These are phyloP conservation scores for Mycetomoellerius zeteki DNA, from an alignment of 1,140 invertebrate genomes.

Conservation along the genomic window DNA sequence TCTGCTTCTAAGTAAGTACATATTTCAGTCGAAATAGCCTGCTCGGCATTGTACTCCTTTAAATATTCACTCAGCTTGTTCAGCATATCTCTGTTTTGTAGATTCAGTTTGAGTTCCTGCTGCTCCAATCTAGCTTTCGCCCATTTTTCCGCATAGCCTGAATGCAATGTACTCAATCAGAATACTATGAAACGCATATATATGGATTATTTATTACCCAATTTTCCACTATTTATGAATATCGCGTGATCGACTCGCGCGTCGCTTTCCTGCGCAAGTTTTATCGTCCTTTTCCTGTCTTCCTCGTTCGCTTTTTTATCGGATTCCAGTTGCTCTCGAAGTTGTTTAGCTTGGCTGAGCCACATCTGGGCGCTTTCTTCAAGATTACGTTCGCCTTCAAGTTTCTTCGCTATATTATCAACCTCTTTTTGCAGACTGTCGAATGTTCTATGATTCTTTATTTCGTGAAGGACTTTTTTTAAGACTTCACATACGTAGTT, in stretches of 20 bases:
- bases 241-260: constrained; percentile 14
- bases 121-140: constrained; percentile 76
- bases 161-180: not conserved
- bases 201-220: constrained; percentile 52
- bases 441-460: constrained; percentile 68
- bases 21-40: constrained; percentile 73
- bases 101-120: constrained; percentile 64
- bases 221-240: constrained; percentile 65
- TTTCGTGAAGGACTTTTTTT: constrained; percentile 67
- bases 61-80: constrained; percentile 65
- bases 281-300: not conserved
- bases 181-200: not conserved
- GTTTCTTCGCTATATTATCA: constrained; percentile 68
- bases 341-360: constrained; percentile 63
- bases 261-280: constrained; percentile 48
- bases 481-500: constrained; percentile 76
- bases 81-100: constrained; percentile 66
- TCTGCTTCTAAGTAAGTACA: constrained; percentile 62
- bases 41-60: constrained; percentile 64
- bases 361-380: constrained; percentile 75
- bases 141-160: constrained; percentile 72
- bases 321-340: constrained; percentile 49
- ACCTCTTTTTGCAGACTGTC: constrained; percentile 75
- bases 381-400: constrained; percentile 72
- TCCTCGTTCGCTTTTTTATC: constrained; percentile 42